A percentile compares a stretch with the other conserved stretches of the same genome.
Conservation (phyloP, 2,113 vertebrate genomes). For the Cynoglossus semilaevis region DNA sequence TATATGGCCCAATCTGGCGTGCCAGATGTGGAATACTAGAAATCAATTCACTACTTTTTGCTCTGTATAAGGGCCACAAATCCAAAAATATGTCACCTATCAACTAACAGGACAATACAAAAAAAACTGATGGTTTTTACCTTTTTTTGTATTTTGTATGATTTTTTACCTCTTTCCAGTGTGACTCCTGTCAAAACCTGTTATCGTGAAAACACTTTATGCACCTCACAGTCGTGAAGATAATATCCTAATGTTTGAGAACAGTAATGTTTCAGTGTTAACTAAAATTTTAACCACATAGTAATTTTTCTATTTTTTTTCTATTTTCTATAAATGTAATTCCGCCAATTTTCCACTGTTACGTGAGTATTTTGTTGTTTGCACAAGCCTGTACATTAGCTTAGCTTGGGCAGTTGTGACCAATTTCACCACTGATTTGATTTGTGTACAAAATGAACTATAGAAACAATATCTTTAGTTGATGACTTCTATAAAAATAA, state of each 20-base stretch:
- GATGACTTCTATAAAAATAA: no score
- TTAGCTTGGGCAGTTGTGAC: no score
- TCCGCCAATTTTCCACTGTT: no score
- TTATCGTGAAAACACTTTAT: slow-evolving; percentile 41
- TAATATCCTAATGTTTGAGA: slow-evolving; percentile 46
- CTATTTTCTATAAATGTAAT: slow-evolving; percentile 8
- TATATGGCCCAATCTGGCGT: no score
- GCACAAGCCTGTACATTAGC: no score
- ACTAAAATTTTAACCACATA: slow-evolving; percentile 33
- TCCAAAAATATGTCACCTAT: slow-evolving; percentile 31
- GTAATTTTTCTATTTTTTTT: slow-evolving; percentile 39
- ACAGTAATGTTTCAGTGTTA: slow-evolving; percentile 45
- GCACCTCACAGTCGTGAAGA: slow-evolving; percentile 35
- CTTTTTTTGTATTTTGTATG: slow-evolving; percentile 79
- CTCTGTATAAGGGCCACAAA: no score
- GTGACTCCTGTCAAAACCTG: slow-evolving; percentile 54
- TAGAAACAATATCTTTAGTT: no score
- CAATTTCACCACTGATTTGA: no score
- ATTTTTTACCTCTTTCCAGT: slow-evolving; percentile 77
- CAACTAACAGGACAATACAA: slow-evolving; percentile 49
- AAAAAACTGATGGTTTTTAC: slow-evolving; percentile 60
- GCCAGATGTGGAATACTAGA: no score
- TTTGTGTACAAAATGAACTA: no score
- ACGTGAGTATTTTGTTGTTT: no score
- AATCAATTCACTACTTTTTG: no score